Conservation (phyloP, 2,113 vertebrate genomes). For the Apodemus speciosus region DNA sequence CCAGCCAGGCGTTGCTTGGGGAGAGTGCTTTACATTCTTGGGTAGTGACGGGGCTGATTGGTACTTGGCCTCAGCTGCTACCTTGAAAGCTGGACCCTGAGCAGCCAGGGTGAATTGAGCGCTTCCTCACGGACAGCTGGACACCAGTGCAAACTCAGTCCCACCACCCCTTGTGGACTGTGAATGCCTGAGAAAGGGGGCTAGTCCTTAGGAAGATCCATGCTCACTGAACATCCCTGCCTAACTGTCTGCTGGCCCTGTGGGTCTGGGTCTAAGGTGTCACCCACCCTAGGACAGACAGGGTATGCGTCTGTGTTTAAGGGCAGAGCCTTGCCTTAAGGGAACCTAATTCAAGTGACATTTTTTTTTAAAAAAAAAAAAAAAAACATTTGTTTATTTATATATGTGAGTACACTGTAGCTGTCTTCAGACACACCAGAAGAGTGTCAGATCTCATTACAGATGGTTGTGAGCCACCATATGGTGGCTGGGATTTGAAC, state of each 20-base stretch:
- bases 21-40: not conserved
- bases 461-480: no score
- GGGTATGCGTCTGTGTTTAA: not conserved
- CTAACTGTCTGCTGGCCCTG: no score
- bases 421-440: no score
- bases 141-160: not conserved
- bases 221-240: not conserved
- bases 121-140: not conserved
- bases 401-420: no score
- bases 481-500: no score
- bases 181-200: conserved; percentile 44
- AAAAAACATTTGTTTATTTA: no score
- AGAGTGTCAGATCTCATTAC: no score
- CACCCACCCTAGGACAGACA: not conserved
- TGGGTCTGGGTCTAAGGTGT: no score
- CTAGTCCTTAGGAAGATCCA: conserved; percentile 66
- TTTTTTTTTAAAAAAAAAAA: no score
- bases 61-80: not conserved
- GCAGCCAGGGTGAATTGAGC: not conserved
- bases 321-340: not conserved
- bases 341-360: not conserved
- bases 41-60: not conserved
- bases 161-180: not conserved
- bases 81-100: not conserved
- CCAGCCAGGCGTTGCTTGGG: not conserved